phyloP scores from a whole-genome alignment of 1,140 invertebrate species.

The Drosophila elegans region DNA sequence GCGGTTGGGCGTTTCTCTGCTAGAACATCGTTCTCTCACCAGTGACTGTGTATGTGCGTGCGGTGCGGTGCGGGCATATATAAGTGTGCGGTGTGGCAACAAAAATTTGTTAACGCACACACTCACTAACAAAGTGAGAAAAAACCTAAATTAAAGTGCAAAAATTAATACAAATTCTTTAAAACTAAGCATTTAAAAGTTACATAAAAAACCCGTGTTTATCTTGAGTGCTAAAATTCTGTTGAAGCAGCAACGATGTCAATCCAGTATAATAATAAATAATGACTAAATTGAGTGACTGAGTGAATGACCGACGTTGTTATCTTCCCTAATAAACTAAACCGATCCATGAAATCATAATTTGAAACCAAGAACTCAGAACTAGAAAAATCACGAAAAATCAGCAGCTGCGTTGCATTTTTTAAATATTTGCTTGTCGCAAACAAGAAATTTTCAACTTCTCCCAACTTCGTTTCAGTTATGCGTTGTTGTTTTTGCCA shows the following conservation, averaged over 20 bases:
- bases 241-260: conserved; percentile 17
- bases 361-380: conserved; percentile 7
- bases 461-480: conserved; percentile 50
- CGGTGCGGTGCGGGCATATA: conserved; percentile 23
- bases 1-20: conserved; percentile 75
- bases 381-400: neutral
- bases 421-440: conserved; percentile 64
- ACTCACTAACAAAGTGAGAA: conserved; percentile 55
- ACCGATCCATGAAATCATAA: conserved; percentile 25
- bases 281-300: conserved; percentile 25
- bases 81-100: conserved; percentile 46
- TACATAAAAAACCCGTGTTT: conserved; percentile 29
- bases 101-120: conserved; percentile 67
- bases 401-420: conserved; percentile 69
- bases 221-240: conserved; percentile 48
- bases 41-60: conserved; percentile 38
- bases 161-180: conserved; percentile 26
- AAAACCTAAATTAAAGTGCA: conserved; percentile 34
- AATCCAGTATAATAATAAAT: conserved; percentile 53
- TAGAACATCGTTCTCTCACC: conserved; percentile 39
- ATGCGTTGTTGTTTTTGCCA: conserved; percentile 62
- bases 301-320: conserved; percentile 19
- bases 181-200: conserved; percentile 14
- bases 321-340: conserved; percentile 50
- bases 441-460: conserved; percentile 69